phyloP scores from a whole-genome alignment of 2,113 vertebrate species.

The Myiopsitta monachus region DNA sequence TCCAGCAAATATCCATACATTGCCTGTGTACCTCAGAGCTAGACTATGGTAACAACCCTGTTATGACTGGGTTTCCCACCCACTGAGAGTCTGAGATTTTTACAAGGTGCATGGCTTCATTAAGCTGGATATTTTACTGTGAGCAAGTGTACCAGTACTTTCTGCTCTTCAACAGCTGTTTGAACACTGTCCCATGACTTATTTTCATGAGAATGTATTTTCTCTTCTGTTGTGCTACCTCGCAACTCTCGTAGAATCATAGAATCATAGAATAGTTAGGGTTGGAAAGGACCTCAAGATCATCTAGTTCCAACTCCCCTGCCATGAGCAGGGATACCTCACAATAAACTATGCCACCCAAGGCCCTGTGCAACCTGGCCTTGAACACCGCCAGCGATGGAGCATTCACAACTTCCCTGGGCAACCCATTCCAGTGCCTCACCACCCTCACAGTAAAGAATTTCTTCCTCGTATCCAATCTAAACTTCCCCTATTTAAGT shows the following conservation, averaged over 20 bases:
- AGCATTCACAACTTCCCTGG: too few species aligned
- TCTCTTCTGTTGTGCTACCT: not conserved
- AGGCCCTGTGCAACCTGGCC: too few species aligned
- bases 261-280: too few species aligned
- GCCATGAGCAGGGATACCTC: too few species aligned
- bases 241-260: not conserved
- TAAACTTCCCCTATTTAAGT: too few species aligned
- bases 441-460: too few species aligned
- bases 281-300: too few species aligned
- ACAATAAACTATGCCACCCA: too few species aligned
- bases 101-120: not conserved
- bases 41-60: not conserved
- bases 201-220: not conserved
- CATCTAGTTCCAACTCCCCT: too few species aligned
- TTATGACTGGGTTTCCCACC: not conserved
- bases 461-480: too few species aligned
- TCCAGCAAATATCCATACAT: not conserved
- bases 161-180: not conserved
- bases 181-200: not conserved
- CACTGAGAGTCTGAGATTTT: not conserved
- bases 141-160: not conserved
- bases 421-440: too few species aligned
- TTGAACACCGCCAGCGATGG: too few species aligned
- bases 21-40: not conserved
- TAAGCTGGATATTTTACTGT: not conserved